A percentile compares a stretch with the other conserved stretches of the same genome.
Conservation (phyloP, 2,113 vertebrate genomes). For the Hydrochoerus hydrochaeris region DNA sequence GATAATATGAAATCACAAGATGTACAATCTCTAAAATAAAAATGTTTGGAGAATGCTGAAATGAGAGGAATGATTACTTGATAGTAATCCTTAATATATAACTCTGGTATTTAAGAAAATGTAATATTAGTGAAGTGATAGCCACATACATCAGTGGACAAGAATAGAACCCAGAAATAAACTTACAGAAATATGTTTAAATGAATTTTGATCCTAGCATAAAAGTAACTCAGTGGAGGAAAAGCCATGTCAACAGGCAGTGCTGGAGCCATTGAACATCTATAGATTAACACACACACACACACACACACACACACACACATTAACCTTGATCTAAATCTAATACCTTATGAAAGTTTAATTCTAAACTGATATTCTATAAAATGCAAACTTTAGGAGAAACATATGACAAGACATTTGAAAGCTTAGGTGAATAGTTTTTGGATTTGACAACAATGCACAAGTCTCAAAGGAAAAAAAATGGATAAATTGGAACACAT, state of each 20-base stretch:
- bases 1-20: conserved; percentile 37
- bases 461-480: neutral
- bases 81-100: neutral
- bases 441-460: neutral
- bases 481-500: neutral
- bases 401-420: neutral
- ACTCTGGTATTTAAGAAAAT: neutral
- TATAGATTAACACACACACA: neutral
- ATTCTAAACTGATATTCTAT: neutral
- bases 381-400: neutral
- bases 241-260: neutral
- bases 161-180: neutral
- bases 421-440: neutral
- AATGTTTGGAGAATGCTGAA: neutral
- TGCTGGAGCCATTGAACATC: neutral
- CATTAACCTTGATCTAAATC: neutral
- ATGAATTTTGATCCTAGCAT: neutral
- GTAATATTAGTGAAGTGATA: neutral
- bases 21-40: neutral
- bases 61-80: neutral
- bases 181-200: neutral
- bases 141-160: neutral
- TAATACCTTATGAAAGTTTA: neutral
- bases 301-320: neutral
- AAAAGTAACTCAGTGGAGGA: neutral